A percentile compares a stretch with the other conserved stretches of the same genome.
Evolutionary conservation across 2,797 vertebrate species (phyloP).

Genomic region (Crocidura indochinensis): DNA sequence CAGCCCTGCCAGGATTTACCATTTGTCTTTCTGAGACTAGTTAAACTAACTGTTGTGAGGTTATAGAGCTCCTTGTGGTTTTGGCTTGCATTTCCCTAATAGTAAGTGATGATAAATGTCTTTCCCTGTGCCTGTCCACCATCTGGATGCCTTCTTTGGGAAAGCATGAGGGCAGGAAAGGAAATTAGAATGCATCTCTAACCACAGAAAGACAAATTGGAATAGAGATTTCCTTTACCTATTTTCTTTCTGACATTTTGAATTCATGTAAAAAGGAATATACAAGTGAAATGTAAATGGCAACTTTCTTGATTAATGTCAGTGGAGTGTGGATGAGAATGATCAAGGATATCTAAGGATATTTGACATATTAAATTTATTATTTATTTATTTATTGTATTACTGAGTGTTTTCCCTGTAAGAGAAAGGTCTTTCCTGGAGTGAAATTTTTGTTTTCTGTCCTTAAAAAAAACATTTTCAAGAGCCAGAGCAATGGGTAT

Average conservation of each 20-base stretch:
- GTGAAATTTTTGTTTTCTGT: neutral
- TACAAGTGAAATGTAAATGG: neutral
- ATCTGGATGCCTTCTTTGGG: neutral
- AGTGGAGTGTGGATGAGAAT: neutral
- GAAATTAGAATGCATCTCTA: slow-evolving; percentile 17
- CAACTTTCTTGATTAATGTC: neutral
- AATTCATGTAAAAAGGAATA: neutral
- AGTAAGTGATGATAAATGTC: neutral
- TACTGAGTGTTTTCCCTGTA: neutral
- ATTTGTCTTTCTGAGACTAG: neutral
- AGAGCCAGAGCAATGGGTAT: too few species aligned
- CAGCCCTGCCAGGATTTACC: neutral
- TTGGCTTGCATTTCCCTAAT: neutral
- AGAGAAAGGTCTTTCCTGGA: neutral
- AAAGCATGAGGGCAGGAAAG: neutral
- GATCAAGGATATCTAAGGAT: neutral
- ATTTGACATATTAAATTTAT: neutral
- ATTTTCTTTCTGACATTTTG: neutral
- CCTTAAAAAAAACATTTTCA: neutral
- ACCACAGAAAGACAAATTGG: neutral
- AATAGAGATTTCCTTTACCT: neutral
- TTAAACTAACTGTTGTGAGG: neutral
- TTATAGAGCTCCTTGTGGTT: neutral
- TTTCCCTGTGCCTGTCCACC: neutral
- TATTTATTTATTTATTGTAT: neutral